Base-by-base conservation (phyloP, 2,113 vertebrate genomes). In the Caretta caretta region DNA sequence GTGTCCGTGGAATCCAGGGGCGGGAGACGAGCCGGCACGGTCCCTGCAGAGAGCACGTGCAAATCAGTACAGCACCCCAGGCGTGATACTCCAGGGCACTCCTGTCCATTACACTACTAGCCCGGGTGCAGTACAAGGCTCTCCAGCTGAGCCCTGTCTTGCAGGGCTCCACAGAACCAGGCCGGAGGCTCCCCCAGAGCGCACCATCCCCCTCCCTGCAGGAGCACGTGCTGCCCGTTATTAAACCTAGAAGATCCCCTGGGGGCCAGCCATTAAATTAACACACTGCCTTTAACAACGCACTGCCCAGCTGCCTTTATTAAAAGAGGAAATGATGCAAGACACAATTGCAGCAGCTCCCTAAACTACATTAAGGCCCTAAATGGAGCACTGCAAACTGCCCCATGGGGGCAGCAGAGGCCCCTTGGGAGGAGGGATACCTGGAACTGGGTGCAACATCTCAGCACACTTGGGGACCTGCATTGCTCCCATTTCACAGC, bases 1-100 rank as follows among this genome's bases (percentile, higher is more conserved):
- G 22, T 83, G 0, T 97, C 95, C 94, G 82, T 87, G 92, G 96
- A 94, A 96, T 95, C 96, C 96, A 72, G 95, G 95, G 89, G 90
- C 94, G 85, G 85, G 80, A 96, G 94, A 96, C 35, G 89, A 92
- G 84, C 65, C 19, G 2, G 0, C 4, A 48, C 0, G 2, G 2
- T 59, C 92, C 94, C 97, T 98, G 92, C 0, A 20, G 84, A 91
- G 0, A 78, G 89, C 1, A 1, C 69, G 14, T 83, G 5, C 3
- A 75, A 69, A 69, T 65, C 62, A 65, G 62, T 16, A 17, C 35
- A 8, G 17, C 65, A 10, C 8, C 65, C 65, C 4, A 8, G 31
- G 31, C 62, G 4, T 2, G 25, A 27, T 31, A 3, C 12, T 6
- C 54, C 6, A 22, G 54, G 54, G 48, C 56, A 54, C 10, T 25